Evolutionary conservation across 2,797 vertebrate species (phyloP).

Genomic region (Halcyon smyrnensis): DNA sequence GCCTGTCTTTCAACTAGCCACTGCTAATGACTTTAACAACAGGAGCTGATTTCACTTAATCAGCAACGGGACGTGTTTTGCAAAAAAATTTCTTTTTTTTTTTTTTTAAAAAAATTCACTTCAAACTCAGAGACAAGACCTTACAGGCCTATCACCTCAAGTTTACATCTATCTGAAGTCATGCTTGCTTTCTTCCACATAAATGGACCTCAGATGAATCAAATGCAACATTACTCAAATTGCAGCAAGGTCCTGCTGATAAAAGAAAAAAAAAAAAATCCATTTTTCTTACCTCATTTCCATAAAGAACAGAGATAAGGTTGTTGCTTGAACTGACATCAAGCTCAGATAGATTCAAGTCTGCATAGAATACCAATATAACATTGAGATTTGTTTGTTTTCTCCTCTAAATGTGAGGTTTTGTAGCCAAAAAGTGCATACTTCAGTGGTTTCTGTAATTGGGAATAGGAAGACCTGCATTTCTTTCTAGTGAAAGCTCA

Average conservation of each 20-base stretch:
- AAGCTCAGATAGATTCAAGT: neutral
- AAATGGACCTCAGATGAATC: neutral
- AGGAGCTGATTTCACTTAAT: neutral
- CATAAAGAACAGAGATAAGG: neutral
- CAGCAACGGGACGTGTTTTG: neutral
- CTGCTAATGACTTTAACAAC: neutral
- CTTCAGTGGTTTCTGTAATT: neutral
- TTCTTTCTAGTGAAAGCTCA: neutral
- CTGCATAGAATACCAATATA: neutral
- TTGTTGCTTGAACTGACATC: neutral
- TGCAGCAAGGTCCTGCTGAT: neutral
- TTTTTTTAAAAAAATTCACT: neutral
- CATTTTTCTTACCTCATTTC: neutral
- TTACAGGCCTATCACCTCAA: neutral
- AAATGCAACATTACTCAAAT: neutral
- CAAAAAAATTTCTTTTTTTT: too few species aligned
- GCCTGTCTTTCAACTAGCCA: neutral
- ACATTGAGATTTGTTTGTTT: neutral
- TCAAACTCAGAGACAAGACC: conserved; percentile 1
- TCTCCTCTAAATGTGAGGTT: neutral
- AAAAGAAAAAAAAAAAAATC: neutral
- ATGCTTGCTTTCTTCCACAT: neutral
- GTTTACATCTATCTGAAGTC: neutral
- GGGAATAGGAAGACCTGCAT: neutral
- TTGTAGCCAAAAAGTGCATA: neutral